phyloP scores from a whole-genome alignment of 1,140 invertebrate genomes.

The Drosophila ananassae region DNA sequence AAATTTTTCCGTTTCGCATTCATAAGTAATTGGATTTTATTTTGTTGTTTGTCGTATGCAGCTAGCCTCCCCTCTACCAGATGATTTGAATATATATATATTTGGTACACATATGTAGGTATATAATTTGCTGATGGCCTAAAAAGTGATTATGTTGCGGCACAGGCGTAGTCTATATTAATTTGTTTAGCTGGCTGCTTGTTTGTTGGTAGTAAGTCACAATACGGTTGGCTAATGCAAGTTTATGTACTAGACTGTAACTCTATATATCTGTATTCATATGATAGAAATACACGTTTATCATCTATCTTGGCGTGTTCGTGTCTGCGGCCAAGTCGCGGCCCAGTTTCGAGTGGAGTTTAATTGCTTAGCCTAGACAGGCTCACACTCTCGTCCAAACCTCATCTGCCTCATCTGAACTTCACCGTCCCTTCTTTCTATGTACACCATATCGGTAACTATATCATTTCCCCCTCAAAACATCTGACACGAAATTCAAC shows the following conservation, averaged over 20 bases:
- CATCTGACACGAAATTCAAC: constrained; percentile 47
- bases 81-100: constrained; percentile 28
- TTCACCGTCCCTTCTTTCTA: constrained; percentile 4
- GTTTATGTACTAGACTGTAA: constrained; percentile 49
- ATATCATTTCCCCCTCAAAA: constrained; percentile 10
- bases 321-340: constrained; percentile 31
- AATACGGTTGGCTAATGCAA: constrained; percentile 79
- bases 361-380: constrained; percentile 37
- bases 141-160: constrained; percentile 54
- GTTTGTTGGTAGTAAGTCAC: constrained; percentile 68
- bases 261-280: constrained; percentile 32
- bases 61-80: constrained; percentile 13
- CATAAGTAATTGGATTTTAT: constrained; percentile 33
- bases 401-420: constrained; percentile 11
- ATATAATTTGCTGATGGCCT: constrained; percentile 73
- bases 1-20: constrained; percentile 40
- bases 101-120: constrained; percentile 20
- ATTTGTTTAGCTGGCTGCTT: constrained; percentile 47
- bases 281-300: constrained; percentile 33
- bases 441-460: constrained; percentile 14
- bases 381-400: constrained; percentile 23
- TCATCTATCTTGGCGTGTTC: constrained; percentile 21
- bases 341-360: constrained; percentile 54
- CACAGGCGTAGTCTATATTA: constrained; percentile 61
- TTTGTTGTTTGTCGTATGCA: constrained; percentile 7